Evolutionary conservation across 2,888 invertebrate species (phyloP).

Genomic region (Dolomedes plantarius): DNA sequence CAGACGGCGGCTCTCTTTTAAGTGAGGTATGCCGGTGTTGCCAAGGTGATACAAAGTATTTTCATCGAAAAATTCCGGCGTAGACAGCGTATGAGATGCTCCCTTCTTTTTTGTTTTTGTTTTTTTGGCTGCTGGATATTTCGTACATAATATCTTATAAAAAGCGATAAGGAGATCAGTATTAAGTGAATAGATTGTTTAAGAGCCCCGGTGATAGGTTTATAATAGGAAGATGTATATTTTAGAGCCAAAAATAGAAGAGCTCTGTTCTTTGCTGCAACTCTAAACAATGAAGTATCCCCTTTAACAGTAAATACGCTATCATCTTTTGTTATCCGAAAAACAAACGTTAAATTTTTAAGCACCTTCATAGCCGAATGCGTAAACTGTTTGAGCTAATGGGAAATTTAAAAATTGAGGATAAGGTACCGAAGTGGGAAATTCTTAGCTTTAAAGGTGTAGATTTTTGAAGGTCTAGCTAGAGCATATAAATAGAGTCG

Average conservation of each 20-base stretch:
- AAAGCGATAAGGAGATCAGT: neutral
- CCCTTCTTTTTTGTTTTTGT: too few species aligned
- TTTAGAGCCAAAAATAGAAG: neutral
- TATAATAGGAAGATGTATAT: neutral
- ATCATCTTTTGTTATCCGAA: neutral
- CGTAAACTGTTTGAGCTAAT: too few species aligned
- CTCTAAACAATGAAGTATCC: neutral
- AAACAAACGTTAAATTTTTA: neutral
- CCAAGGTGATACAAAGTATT: conserved; percentile 5
- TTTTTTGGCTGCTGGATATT: neutral
- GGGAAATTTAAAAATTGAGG: too few species aligned
- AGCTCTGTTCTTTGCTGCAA: neutral
- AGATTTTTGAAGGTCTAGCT: too few species aligned
- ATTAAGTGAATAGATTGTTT: conserved; percentile 9
- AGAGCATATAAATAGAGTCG: too few species aligned
- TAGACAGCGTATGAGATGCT: neutral
- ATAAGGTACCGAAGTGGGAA: too few species aligned
- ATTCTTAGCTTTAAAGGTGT: too few species aligned
- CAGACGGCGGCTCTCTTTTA: neutral
- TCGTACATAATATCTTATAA: conserved; percentile 9
- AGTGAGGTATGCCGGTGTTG: conserved; percentile 5
- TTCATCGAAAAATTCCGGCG: conserved; percentile 2
- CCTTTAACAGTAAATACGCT: neutral
- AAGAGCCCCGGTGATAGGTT: neutral
- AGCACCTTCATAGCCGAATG: too few species aligned